phyloP scores from a whole-genome alignment of 2,888 invertebrate species.

The Polydrusus cervinus region DNA sequence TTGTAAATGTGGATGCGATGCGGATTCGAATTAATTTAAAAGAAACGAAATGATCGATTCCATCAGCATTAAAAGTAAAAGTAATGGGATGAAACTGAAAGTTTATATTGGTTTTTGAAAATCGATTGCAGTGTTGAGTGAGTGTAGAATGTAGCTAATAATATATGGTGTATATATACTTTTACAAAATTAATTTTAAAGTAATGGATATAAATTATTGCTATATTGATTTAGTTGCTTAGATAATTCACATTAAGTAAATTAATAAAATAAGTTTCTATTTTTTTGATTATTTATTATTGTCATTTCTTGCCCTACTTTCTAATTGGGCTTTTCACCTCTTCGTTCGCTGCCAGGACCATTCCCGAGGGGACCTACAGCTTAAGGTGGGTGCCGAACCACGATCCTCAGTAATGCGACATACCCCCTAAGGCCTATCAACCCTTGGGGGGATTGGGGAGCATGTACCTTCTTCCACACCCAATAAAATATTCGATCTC shows the following conservation, averaged over 20 bases:
- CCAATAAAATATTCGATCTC: no score
- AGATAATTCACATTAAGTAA: neutral
- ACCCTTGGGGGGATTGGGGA: no score
- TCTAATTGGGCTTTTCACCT: no score
- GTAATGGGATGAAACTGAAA: slow-evolving; percentile 4
- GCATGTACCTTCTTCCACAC: no score
- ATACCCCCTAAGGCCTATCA: no score
- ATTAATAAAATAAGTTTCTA: no score
- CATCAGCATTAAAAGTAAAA: slow-evolving; percentile 3
- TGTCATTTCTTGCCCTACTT: no score
- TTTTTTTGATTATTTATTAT: no score
- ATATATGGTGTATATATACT: neutral
- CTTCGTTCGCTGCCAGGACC: no score
- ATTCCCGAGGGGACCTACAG: no score
- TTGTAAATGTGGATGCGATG: neutral
- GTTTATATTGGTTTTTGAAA: slow-evolving; percentile 4
- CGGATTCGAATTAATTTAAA: neutral
- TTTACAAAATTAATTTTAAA: neutral
- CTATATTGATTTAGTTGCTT: neutral
- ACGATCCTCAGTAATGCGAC: no score
- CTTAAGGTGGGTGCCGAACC: no score
- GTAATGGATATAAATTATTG: neutral
- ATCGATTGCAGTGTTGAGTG: slow-evolving; percentile 5
- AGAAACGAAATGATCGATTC: neutral
- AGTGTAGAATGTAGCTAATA: neutral